These are phyloP conservation scores for Odontophorus gujanensis DNA, from an alignment of 2,113 vertebrate genomes.

Conservation along the genomic window DNA sequence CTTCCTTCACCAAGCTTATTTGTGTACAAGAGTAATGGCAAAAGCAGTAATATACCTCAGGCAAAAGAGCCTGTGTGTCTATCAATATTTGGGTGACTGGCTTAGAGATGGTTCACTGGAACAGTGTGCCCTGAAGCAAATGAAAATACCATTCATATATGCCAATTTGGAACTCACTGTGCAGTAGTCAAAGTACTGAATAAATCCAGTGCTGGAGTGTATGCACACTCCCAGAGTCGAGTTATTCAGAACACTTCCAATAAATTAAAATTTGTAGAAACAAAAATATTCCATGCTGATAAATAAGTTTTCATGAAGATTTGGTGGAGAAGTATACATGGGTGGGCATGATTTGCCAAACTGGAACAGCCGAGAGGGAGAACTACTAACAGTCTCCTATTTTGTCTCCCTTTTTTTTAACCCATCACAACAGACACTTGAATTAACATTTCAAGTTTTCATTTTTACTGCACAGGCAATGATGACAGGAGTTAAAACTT, in stretches of 20 bases:
- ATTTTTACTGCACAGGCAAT: background rate
- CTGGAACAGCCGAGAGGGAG: background rate
- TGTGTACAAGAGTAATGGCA: background rate
- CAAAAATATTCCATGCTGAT: background rate
- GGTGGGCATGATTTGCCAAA: background rate
- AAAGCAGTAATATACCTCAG: conserved; percentile 6
- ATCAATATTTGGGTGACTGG: conserved; percentile 20
- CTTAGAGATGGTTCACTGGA: conserved; percentile 44
- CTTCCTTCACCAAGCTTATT: background rate
- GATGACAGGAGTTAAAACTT: background rate
- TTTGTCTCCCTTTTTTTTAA: background rate
- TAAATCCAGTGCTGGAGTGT: conserved; percentile 14
- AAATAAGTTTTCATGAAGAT: background rate
- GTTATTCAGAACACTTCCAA: background rate
- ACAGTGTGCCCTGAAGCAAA: conserved; percentile 26
- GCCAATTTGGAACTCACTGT: background rate
- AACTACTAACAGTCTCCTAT: background rate
- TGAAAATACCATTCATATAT: background rate
- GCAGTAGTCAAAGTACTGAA: background rate
- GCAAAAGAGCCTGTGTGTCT: conserved; percentile 34
- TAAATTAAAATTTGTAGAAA: background rate
- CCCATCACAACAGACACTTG: background rate
- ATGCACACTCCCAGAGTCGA: background rate
- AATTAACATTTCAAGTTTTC: background rate
- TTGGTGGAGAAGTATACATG: background rate